Base-by-base conservation (phyloP, 2,113 vertebrate genomes). In the Chionomys nivalis region DNA sequence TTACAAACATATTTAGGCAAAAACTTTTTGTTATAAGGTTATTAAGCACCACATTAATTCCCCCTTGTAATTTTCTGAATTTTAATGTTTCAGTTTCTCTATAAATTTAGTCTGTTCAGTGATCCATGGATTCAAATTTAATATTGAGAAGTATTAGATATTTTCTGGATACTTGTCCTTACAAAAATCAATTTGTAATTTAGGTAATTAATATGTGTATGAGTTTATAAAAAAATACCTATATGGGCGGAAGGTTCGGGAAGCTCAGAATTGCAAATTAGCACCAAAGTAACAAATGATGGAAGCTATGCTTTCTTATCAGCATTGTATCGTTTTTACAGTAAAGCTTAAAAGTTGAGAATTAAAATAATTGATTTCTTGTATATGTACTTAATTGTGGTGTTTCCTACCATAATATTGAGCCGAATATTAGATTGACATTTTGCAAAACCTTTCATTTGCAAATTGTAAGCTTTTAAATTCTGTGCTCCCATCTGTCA, bases 381-480 rank as follows among this genome's bases (percentile, higher is more conserved):
- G 23, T 65, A 73, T 95, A 96, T 90, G 14, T 42, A 89, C 36
- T 94, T 97, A 96, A 96, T 96, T 97, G 89, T 36, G 75, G 17
- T 90, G 95, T 94, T 94, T 94, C 49, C 77, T 93, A 86, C n/a
- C 21, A 44, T 95, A 94, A 85, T 97, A 91, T 55, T 93, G 91
- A 96, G 79, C 55, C 82, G 79, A 96, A 87, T 95, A 95, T 97
- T 95, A 96, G 91, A 93, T 70, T 97, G 96, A 91, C 96, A 97
- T 97, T 97, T 97, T 95, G 91, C 31, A 97, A 97, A 97, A 94
- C 66, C 91, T 97, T 97, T 97, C 97, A 97, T 97, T 97, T 97
- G 65, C 97, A 94, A 90, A 91, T 95, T 96, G 49, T 95, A 90
- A 44, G 94, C 87, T 87, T 97, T 97, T 97, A 94, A 97, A 90